Evolutionary conservation across 2,113 vertebrate genomes (phyloP).

Genomic region (Ramphastos sulfuratus): DNA sequence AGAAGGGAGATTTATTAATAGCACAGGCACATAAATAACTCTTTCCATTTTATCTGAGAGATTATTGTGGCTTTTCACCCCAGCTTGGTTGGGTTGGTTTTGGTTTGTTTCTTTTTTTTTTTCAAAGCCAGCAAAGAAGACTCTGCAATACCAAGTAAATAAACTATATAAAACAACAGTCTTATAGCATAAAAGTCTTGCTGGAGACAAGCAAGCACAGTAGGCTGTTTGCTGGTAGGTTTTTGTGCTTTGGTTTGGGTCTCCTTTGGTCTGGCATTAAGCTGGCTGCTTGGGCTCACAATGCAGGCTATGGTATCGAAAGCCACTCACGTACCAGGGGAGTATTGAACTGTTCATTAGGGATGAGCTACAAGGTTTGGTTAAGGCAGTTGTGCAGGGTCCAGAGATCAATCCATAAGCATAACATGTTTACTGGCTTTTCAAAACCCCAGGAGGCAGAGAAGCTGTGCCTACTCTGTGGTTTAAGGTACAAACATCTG

Average conservation of each 20-base stretch:
- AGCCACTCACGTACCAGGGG: neutral
- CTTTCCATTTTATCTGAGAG: constrained; percentile 43
- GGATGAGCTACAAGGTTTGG: neutral
- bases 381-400: neutral
- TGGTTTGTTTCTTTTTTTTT: neutral
- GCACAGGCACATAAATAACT: constrained; percentile 38
- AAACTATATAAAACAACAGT: neutral
- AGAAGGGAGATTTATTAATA: constrained; percentile 60
- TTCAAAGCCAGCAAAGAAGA: constrained; percentile 18
- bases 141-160: constrained; percentile 17
- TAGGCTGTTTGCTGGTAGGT: constrained; percentile 35
- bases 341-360: neutral
- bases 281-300: constrained; percentile 1
- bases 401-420: neutral
- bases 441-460: neutral
- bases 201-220: constrained; percentile 25
- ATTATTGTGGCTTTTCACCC: constrained; percentile 47
- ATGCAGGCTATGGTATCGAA: neutral
- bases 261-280: constrained; percentile 43
- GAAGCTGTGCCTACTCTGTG: neutral
- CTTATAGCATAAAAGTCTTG: neutral
- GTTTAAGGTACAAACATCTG: constrained; percentile 13
- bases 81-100: neutral
- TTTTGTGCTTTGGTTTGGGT: constrained; percentile 34
- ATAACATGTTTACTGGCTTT: neutral